Evolutionary conservation across 92 coral and sea anemone genomes (phyloP), one percentile per base, ranked within the genome.

Genomic region (Zoanthus sociatus): DNA sequence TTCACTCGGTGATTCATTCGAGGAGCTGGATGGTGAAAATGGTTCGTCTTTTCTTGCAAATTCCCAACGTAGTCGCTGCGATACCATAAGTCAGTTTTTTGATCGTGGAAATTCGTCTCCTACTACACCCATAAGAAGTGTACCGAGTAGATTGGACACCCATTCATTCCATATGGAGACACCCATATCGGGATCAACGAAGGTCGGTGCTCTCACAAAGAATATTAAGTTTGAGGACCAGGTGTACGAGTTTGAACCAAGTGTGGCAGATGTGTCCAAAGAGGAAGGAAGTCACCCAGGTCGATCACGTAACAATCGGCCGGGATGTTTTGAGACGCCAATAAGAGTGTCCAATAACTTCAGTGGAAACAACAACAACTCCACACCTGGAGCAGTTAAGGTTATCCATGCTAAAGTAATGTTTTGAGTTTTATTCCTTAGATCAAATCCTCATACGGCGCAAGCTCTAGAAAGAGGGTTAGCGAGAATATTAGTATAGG

Each of bases 161-260:
- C 63, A 18, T 20, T 42, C 75, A 46, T 44, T 17, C 1, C 73
- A 20, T 20, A 20, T 81, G 56, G 85, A 81, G 61, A 81, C 85
- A 66, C 85, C 85, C 60, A 50, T 81, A 20, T 64, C 85, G 47
- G 85, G 74, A 18, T 46, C 75, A n/a, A 15, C 53, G 73, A 66
- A 26, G 16, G 73, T n/a, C 20, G 47, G 48, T n/a, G 66, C n/a
- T 10, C 44, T 48, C 42, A 81, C 74, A 11, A 81, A 81, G 75
- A 81, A 44, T 17, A 81, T 81, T 37, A 81, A 81, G 85, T 81
- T 81, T 46, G 58, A 26, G 3, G 85, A 81, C 7, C 85, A 44
- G 15, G 85, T 81, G 20, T 10, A 26, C 13, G 74, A 79, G 63
- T 44, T 33, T 21, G 85, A 81, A 30, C 73, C 73, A 0, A 81